Percentiles rank a stretch among this genome's conserved stretches.
These are phyloP conservation scores for Cyprinodon tularosa DNA, from an alignment of 2,113 vertebrate genomes.

Conservation along the genomic window DNA sequence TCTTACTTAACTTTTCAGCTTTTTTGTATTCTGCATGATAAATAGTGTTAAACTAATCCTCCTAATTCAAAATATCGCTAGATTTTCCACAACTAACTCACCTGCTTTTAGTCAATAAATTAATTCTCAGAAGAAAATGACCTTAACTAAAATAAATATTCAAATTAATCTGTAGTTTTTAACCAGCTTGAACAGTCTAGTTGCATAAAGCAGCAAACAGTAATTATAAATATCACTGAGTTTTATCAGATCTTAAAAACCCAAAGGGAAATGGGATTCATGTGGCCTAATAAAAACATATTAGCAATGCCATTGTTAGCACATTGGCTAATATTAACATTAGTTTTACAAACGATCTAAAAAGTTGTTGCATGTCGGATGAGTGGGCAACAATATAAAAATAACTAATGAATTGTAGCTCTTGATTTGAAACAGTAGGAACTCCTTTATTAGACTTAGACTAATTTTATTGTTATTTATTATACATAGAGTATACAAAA, in stretches of 20 bases:
- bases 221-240: not conserved
- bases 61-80: too few species aligned
- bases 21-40: not conserved
- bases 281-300: not conserved
- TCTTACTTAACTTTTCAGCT: not conserved
- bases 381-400: not conserved
- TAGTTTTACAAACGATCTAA: not conserved
- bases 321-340: not conserved
- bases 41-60: not conserved
- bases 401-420: too few species aligned
- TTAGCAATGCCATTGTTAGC: not conserved
- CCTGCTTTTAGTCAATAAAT: too few species aligned
- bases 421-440: too few species aligned
- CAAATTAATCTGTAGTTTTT: not conserved
- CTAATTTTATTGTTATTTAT: too few species aligned
- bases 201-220: not conserved
- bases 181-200: not conserved
- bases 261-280: not conserved
- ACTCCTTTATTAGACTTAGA: too few species aligned
- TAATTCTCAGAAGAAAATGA: not conserved
- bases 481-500: too few species aligned
- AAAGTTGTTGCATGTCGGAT: not conserved
- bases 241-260: too few species aligned
- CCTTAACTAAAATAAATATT: not conserved
- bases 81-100: too few species aligned